Evolutionary conservation across 2,888 invertebrate genomes (phyloP).

Genomic region (Amphipyra tragopoginis): DNA sequence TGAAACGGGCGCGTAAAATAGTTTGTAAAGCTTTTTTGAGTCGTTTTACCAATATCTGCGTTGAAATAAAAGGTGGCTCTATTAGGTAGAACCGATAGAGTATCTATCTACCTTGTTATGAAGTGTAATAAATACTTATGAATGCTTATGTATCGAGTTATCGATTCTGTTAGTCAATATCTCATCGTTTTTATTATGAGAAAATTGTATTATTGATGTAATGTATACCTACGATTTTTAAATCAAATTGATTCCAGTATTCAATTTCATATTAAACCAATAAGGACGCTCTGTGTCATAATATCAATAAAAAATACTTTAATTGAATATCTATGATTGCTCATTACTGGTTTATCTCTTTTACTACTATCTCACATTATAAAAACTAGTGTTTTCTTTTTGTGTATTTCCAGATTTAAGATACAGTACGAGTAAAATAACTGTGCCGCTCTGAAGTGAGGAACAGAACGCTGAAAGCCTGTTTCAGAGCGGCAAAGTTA

Average conservation of each 20-base stretch:
- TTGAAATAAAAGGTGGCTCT: neutral
- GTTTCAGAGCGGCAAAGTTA: no score
- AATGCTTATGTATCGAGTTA: conserved; percentile 19
- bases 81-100: neutral
- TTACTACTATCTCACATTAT: no score
- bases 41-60: neutral
- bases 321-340: no score
- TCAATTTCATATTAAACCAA: conserved; percentile 26
- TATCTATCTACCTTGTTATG: neutral
- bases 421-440: no score
- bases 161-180: conserved; percentile 18
- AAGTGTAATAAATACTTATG: conserved; percentile 25
- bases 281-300: conserved; percentile 22
- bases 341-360: no score
- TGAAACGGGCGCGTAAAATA: neutral
- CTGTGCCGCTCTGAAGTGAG: no score
- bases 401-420: no score
- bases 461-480: no score
- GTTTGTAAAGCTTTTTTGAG: neutral
- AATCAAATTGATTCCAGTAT: conserved; percentile 32
- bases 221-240: conserved; percentile 38
- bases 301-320: conserved; percentile 33
- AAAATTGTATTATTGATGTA: conserved; percentile 34
- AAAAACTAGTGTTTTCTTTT: no score
- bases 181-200: conserved; percentile 33